Percentiles rank a stretch among this genome's conserved stretches.
phyloP scores from a whole-genome alignment of 1,140 invertebrate genomes.

The Neuroterus valhalla region DNA sequence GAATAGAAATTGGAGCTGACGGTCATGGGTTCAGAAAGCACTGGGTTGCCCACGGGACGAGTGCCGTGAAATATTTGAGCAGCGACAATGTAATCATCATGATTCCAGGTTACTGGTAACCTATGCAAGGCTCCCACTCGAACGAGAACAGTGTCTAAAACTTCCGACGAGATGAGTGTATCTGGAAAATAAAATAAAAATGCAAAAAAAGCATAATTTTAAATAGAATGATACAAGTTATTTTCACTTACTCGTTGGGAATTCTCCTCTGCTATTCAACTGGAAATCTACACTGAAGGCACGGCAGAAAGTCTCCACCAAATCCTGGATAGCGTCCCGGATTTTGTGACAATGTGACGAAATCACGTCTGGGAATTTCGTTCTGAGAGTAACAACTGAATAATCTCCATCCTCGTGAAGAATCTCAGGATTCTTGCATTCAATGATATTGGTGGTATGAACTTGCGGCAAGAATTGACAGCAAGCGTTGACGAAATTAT shows the following conservation, averaged over 20 bases:
- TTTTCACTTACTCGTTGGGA: constrained; percentile 68
- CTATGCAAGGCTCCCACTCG: constrained; percentile 90
- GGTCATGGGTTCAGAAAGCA: constrained; percentile 80
- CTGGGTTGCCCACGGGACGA: constrained; percentile 82
- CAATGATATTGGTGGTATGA: constrained; percentile 69
- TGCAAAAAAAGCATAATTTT: constrained; percentile 29
- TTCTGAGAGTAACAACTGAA: constrained; percentile 77
- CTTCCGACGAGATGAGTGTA: constrained; percentile 80
- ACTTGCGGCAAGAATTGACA: constrained; percentile 71
- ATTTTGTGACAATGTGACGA: constrained; percentile 81
- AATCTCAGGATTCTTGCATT: constrained; percentile 77
- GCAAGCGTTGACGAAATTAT: constrained; percentile 82
- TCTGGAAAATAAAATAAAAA: constrained; percentile 71
- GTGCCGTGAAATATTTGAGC: constrained; percentile 93
- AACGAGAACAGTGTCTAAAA: constrained; percentile 87
- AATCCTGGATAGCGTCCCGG: constrained; percentile 82
- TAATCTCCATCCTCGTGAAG: constrained; percentile 79
- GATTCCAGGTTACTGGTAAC: constrained; percentile 85
- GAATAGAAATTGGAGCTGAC: constrained; percentile 83
- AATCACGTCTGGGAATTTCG: constrained; percentile 77
- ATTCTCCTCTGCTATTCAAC: constrained; percentile 70
- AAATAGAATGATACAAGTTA: not conserved
- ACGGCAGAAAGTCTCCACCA: constrained; percentile 88
- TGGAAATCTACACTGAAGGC: constrained; percentile 91
- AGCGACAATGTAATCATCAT: constrained; percentile 88